Conservation (phyloP, 1,140 invertebrate species). For the Gryllus bimaculatus region DNA sequence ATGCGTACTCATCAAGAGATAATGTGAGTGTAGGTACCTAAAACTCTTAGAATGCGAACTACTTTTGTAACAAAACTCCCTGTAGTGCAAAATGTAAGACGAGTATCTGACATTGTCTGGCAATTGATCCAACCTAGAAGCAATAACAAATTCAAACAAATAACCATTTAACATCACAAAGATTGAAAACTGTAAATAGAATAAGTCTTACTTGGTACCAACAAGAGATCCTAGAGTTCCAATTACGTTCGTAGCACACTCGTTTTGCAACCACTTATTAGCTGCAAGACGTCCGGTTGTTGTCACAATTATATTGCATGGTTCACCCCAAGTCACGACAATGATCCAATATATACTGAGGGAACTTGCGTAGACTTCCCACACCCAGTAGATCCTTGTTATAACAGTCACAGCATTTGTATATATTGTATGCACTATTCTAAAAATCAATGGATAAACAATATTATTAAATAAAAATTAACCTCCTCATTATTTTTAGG, state of each 20-base stretch:
- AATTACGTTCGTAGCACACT: slow-evolving; percentile 66
- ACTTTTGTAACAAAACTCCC: slow-evolving; percentile 58
- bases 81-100: slow-evolving; percentile 77
- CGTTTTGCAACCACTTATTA: slow-evolving; percentile 66
- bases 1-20: slow-evolving; percentile 94
- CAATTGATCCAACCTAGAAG: slow-evolving; percentile 52
- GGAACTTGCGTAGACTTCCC: slow-evolving; percentile 75
- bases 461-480: neutral
- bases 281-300: slow-evolving; percentile 83
- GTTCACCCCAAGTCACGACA: slow-evolving; percentile 43
- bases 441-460: slow-evolving; percentile 27
- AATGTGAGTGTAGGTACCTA: slow-evolving; percentile 70
- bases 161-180: neutral
- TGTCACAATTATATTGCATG: slow-evolving; percentile 78
- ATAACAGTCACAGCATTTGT: slow-evolving; percentile 66
- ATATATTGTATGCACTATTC: slow-evolving; percentile 52
- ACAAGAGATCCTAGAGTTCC: slow-evolving; percentile 66
- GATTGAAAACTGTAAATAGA: neutral
- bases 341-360: slow-evolving; percentile 78
- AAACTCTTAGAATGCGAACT: slow-evolving; percentile 43
- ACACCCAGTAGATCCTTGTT: slow-evolving; percentile 77
- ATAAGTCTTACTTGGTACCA: slow-evolving; percentile 61
- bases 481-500: neutral
- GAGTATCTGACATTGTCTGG: slow-evolving; percentile 54
- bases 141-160: slow-evolving; percentile 3